phyloP scores from a whole-genome alignment of 1,140 invertebrate species.

The Drosophila cardini region DNA sequence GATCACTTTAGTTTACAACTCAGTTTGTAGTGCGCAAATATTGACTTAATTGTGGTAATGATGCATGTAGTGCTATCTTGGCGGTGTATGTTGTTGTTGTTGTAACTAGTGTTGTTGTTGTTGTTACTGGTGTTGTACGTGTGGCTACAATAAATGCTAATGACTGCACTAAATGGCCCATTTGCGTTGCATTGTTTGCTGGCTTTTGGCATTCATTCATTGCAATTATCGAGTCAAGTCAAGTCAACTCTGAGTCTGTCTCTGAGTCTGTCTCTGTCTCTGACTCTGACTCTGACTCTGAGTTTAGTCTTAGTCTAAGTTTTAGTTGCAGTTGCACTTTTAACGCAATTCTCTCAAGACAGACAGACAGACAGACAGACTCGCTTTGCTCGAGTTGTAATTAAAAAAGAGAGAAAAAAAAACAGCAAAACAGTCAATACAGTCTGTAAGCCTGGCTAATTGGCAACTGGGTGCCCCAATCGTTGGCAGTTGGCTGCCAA shows the following conservation, averaged over 20 bases:
- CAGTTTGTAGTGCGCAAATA: conserved; percentile 52
- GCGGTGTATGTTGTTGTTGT: conserved; percentile 11
- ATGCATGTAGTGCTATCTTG: conserved; percentile 50
- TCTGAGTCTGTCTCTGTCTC: too few relatives aligned
- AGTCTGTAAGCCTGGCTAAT: conserved; percentile 57
- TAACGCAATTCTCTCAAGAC: conserved; percentile 28
- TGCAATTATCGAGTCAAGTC: conserved; percentile 63
- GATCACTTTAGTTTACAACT: conserved; percentile 50
- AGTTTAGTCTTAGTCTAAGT: neutral
- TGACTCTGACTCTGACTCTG: conserved; percentile 3
- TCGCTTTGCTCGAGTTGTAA: conserved; percentile 47
- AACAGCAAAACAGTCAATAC: conserved; percentile 20
- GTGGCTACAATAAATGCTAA: conserved; percentile 77
- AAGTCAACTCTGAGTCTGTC: conserved; percentile 5
- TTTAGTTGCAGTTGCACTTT: conserved; percentile 26
- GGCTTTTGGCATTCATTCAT: conserved; percentile 73
- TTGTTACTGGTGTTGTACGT: conserved; percentile 24
- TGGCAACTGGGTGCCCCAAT: conserved; percentile 66
- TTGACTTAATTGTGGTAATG: conserved; percentile 64
- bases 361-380: neutral
- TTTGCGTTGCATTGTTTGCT: conserved; percentile 56
- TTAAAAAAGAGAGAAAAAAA: conserved; percentile 39
- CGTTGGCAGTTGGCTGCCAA: conserved; percentile 44
- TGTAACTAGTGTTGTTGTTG: conserved; percentile 20
- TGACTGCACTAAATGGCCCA: conserved; percentile 73